phyloP scores from a whole-genome alignment of 1,140 invertebrate genomes.

The Drosophila dunni region DNA sequence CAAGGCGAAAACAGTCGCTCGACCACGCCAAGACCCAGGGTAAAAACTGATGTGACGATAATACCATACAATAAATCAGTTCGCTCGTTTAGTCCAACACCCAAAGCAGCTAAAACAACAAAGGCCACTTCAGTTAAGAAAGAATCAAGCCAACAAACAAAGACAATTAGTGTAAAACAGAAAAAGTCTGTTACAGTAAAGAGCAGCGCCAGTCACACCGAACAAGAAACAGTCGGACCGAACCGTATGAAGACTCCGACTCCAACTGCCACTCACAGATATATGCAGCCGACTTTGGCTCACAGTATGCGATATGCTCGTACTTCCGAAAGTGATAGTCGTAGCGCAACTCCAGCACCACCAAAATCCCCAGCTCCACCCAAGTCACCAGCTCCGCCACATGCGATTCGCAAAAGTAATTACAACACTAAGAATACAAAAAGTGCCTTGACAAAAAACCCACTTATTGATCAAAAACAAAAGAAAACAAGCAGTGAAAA shows the following conservation, averaged over 20 bases:
- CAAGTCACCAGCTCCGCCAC: slow-evolving; percentile 61
- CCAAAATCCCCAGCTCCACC: slow-evolving; percentile 65
- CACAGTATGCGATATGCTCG: slow-evolving; percentile 68
- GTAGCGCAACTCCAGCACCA: slow-evolving; percentile 43
- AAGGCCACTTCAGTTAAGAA: slow-evolving; percentile 34
- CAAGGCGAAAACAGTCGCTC: slow-evolving; percentile 71
- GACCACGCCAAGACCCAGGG: slow-evolving; percentile 71
- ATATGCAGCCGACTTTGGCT: slow-evolving; percentile 79
- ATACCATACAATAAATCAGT: slow-evolving; percentile 69
- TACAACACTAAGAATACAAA: slow-evolving; percentile 47
- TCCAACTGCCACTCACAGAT: slow-evolving; percentile 64
- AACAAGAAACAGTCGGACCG: slow-evolving; percentile 33
- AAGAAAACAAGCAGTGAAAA: slow-evolving; percentile 47
- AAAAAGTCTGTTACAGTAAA: slow-evolving; percentile 38
- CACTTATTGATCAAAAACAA: slow-evolving; percentile 52
- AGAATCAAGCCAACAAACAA: slow-evolving; percentile 37
- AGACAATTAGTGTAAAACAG: slow-evolving; percentile 30
- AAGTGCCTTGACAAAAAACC: slow-evolving; percentile 78
- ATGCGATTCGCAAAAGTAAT: slow-evolving; percentile 45
- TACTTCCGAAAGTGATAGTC: slow-evolving; percentile 58
- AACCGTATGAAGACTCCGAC: slow-evolving; percentile 57
- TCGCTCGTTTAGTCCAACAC: slow-evolving; percentile 61
- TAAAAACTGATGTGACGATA: slow-evolving; percentile 74
- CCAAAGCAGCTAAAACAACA: slow-evolving; percentile 35
- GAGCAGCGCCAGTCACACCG: not conserved